Evolutionary conservation across 2,888 invertebrate genomes (phyloP).

Genomic region (Standfussiana lucernea): DNA sequence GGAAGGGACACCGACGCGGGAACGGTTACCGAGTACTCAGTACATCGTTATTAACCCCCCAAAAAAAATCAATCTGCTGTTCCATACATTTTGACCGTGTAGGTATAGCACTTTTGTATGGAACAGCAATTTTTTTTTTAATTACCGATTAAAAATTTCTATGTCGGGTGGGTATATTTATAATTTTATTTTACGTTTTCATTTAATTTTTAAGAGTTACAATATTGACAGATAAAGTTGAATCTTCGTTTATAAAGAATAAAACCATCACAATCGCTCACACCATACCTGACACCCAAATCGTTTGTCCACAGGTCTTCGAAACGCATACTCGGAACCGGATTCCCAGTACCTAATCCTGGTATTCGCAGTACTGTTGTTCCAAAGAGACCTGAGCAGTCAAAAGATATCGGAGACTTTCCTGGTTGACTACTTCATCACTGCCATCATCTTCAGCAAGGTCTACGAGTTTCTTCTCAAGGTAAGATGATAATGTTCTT

Average conservation of each 20-base stretch:
- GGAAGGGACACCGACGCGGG: no score
- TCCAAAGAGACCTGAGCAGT: slow-evolving; percentile 94
- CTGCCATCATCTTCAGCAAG: slow-evolving; percentile 96
- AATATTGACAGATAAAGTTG: neutral
- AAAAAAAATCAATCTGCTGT: no score
- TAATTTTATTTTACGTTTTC: no score
- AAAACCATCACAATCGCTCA: neutral
- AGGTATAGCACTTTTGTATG: no score
- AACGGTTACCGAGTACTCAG: no score
- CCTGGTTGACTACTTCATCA: slow-evolving; percentile 97
- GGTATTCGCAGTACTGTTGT: slow-evolving; percentile 96
- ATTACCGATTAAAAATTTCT: no score
- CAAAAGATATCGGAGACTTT: slow-evolving; percentile 95
- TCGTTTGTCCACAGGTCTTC: slow-evolving; percentile 90
- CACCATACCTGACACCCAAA: neutral
- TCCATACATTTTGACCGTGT: no score
- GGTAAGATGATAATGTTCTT: no score
- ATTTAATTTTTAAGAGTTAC: neutral
- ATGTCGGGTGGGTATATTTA: no score
- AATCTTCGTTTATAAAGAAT: neutral
- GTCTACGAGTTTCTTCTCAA: slow-evolving; percentile 98
- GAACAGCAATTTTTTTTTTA: no score
- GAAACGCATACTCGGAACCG: slow-evolving; percentile 97
- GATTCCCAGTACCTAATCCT: slow-evolving; percentile 97
- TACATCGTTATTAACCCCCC: no score